Base-by-base conservation (phyloP, 2,888 invertebrate genomes). In the Polia nebulosa region DNA sequence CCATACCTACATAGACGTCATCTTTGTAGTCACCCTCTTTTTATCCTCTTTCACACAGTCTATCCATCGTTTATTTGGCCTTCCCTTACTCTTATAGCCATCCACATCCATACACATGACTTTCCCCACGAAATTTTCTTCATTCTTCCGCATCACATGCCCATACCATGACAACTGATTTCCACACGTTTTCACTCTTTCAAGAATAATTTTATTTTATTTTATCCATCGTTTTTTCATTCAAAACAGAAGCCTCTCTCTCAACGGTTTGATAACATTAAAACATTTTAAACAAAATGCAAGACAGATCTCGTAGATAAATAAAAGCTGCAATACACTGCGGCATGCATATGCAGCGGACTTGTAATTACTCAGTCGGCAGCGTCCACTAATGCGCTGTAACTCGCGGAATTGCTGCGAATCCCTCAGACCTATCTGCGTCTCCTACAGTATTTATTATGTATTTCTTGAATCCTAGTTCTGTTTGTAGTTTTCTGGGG, bases 301-400 rank as follows among this genome's bases (percentile, higher is more conserved):
- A 45, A 64, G 44, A 22, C 11, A 62, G 47, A 72, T 72, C 41
- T 47, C 17, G 39, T 36, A 74, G 49, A 73, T 74, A 73, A 75
- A 75, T 79, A 78, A 78, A 73, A 39, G 39, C 44, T 32, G 74
- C 27, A 74, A 59, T 73, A 59, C 51, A 73, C 56, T 56, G 58
- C 55, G 22, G 65, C 79, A 45, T 78, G 74, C 73, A 77, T 79
- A 82, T 78, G 82, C 79, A 79, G 68, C 36, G 36, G 15, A 72
- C 56, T 69, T 78, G 78, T 82, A 82, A 82, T 79, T 79, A 79
- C 80, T 79, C 61, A 78, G 74, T 78, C 69, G 51, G 61, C 34
- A 66, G 55, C 62, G 62, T 78, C 63, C 66, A 58, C 66, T 74
- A 82, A 78, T 78, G 79, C 63, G 55, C 55, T n/a, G 68, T 79